Percentiles rank a stretch among this genome's conserved stretches.
Conservation (phyloP, 1,140 invertebrate species). For the Drosophila repleta region DNA sequence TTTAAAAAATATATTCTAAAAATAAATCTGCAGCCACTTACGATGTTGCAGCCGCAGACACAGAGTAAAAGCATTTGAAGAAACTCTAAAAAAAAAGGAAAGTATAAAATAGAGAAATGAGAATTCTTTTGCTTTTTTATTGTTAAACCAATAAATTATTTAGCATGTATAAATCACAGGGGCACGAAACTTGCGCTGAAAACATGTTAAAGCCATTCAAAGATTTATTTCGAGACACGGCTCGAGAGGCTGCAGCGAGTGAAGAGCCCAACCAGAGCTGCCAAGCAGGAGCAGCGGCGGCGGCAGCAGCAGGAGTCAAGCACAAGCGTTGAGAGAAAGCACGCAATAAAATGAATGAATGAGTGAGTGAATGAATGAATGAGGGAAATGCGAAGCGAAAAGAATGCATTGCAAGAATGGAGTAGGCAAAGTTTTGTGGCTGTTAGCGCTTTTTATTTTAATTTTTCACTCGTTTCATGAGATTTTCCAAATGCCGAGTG, state of each 20-base stretch:
- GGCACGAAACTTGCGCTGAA: constrained; percentile 55
- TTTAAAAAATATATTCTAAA: background rate
- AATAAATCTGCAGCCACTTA: constrained; percentile 29
- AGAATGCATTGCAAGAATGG: constrained; percentile 8
- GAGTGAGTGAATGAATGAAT: background rate
- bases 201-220: constrained; percentile 70
- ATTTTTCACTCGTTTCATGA: constrained; percentile 50
- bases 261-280: constrained; percentile 1
- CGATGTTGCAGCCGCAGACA: constrained; percentile 25
- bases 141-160: constrained; percentile 62
- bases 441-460: constrained; percentile 55
- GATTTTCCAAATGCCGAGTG: constrained; percentile 25
- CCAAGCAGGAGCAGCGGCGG: background rate
- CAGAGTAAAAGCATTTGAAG: constrained; percentile 37
- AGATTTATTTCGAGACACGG: constrained; percentile 59
- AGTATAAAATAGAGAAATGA: constrained; percentile 12
- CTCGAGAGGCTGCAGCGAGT: constrained; percentile 28
- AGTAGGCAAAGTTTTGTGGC: constrained; percentile 47
- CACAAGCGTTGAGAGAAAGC: constrained; percentile 12
- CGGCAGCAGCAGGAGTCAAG: constrained; percentile 10
- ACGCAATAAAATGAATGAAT: constrained; percentile 25
- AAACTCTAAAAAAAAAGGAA: background rate
- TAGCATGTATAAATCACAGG: constrained; percentile 67
- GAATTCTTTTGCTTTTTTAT: constrained; percentile 18
- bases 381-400: background rate